Evolutionary conservation across 2,797 vertebrate genomes (phyloP).

Genomic region (Columba guinea): DNA sequence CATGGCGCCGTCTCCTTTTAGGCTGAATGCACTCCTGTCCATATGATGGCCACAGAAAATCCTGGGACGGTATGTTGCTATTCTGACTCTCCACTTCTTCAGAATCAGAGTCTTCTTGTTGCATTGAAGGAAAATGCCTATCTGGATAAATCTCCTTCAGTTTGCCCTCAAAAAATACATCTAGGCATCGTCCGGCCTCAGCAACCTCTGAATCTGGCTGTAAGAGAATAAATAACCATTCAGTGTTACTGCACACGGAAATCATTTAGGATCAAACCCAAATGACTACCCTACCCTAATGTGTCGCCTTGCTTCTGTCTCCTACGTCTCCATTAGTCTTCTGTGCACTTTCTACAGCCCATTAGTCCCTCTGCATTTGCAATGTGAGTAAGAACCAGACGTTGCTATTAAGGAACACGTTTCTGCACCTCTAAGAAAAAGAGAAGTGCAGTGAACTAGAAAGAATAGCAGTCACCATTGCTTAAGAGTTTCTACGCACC

Average conservation of each 20-base stretch:
- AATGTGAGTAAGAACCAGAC: neutral
- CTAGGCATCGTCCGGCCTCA: slow-evolving; percentile 91
- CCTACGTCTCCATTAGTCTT: neutral
- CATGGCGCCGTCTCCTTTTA: slow-evolving; percentile 91
- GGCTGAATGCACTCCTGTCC: slow-evolving; percentile 88
- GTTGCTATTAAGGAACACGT: neutral
- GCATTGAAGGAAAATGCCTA: slow-evolving; percentile 78
- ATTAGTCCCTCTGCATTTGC: neutral
- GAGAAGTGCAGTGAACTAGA: neutral
- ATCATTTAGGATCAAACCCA: neutral
- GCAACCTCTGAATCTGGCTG: slow-evolving; percentile 98
- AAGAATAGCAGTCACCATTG: neutral
- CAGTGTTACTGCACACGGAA: neutral
- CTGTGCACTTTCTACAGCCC: neutral
- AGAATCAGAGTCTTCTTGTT: slow-evolving; percentile 88
- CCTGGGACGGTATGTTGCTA: slow-evolving; percentile 71
- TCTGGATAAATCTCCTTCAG: slow-evolving; percentile 89
- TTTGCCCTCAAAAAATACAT: slow-evolving; percentile 87
- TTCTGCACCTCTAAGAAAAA: neutral
- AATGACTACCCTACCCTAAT: neutral
- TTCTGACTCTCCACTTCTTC: slow-evolving; percentile 88
- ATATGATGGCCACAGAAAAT: slow-evolving; percentile 88
- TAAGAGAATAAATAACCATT: neutral
- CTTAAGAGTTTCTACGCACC: neutral
- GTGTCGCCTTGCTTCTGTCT: neutral